Base-by-base conservation (phyloP, 2,113 vertebrate genomes). In the Dipodomys stephensi region DNA sequence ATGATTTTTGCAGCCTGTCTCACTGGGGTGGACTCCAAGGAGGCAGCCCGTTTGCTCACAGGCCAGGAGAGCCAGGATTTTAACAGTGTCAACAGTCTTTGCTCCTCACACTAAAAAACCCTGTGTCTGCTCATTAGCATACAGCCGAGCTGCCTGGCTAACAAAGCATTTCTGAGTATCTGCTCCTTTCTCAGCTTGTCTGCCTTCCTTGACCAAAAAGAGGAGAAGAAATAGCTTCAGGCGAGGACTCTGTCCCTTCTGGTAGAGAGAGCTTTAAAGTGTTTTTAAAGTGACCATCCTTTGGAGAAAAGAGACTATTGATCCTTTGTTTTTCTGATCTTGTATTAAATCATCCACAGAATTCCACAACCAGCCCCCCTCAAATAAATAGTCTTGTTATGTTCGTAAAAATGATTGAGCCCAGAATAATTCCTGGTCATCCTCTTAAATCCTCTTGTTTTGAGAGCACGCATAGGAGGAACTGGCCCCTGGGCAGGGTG, bases 71-170 rank as follows among this genome's bases (percentile, higher is more conserved):
- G 97, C 97, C 97, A 96, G 97, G 96, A 97, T 98, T 98, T 98
- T 97, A 97, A 96, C 97, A 97, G 96, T 98, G 97, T 98, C 98
- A 98, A 85, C 98, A 98, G 97, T 98, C 98, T 97, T 97, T 97
- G 96, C 97, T 98, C 97, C 89, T 97, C 97, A 92, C 91, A 97
- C 96, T 89, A 94, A 96, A 97, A 97, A 97, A 92, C 97, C 92
- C 97, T 82, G 95, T 96, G 96, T 96, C 83, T 57, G 93, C 97
- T 98, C 95, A 97, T 98, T 98, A 98, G 96, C 98, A 98, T 98
- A 97, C 96, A 98, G 97, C 92, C 96, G 94, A 94, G 72, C 95
- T 88, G 91, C 90, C 97, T 95, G 89, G 97, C 97, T 98, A 98
- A 98, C 98, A 98, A 98, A 98, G 98, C 98, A 60, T 91, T 73